A percentile compares a stretch with the other conserved stretches of the same genome.
Evolutionary conservation across 2,888 invertebrate species (phyloP).

Genomic region (Baccha elongata): DNA sequence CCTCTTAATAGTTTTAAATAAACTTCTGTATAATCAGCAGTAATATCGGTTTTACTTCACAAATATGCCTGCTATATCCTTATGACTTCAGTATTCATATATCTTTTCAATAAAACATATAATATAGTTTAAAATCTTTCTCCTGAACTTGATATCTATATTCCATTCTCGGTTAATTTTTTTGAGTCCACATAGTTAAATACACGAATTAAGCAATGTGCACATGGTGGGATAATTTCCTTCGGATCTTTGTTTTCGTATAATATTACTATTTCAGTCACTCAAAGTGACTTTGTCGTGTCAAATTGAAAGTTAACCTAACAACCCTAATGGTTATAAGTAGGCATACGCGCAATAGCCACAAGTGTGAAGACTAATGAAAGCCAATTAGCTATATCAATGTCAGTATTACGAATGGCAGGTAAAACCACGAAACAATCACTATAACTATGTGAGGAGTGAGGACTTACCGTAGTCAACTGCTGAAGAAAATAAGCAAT

Average conservation of each 20-base stretch:
- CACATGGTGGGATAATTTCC: too few species aligned
- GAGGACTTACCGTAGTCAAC: background rate
- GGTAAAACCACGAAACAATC: conserved; percentile 51
- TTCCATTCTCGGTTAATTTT: too few species aligned
- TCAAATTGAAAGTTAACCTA: conserved; percentile 67
- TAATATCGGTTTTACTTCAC: too few species aligned
- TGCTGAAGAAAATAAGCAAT: conserved; percentile 61
- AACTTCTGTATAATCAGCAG: too few species aligned
- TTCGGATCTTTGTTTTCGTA: background rate
- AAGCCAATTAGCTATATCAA: conserved; percentile 68
- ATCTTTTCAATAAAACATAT: too few species aligned
- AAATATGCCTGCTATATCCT: too few species aligned
- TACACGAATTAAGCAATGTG: too few species aligned
- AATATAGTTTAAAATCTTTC: too few species aligned
- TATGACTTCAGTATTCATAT: too few species aligned
- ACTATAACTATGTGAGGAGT: background rate
- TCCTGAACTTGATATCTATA: too few species aligned
- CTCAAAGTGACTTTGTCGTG: conserved; percentile 59
- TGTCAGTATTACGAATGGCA: conserved; percentile 40
- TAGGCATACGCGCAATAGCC: conserved; percentile 47
- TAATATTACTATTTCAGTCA: conserved; percentile 33
- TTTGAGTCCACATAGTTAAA: too few species aligned
- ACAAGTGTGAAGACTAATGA: conserved; percentile 72
- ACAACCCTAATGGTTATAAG: conserved; percentile 60
- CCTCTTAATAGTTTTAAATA: too few species aligned